Evolutionary conservation across 2,888 invertebrate species (phyloP), one percentile per base, ranked within the genome.

Genomic region (Andrena marginata): DNA sequence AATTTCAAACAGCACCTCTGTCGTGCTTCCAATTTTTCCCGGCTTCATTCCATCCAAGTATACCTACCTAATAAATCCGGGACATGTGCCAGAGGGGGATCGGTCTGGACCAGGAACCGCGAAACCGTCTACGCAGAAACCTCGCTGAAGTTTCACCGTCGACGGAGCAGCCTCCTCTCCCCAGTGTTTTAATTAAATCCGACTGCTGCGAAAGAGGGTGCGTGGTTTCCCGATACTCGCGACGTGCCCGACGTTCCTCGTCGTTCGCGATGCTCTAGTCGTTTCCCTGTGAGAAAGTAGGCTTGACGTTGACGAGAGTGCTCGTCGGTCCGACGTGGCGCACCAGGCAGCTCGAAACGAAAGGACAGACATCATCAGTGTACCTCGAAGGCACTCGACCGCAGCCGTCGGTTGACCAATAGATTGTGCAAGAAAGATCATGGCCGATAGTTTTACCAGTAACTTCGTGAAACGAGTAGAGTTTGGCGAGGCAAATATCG

Each of bases 131-230:
- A 3, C 48, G 26, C 63, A 23, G 42, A 7, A 56, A 2, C 56
- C 56, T 3, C 2, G 8, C 29, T 26, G 26, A 23, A 68, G 69
- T 49, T 73, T 31, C 51, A 8, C 8, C 56, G 33, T 54, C 62
- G 65, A 56, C 23, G 63, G 4, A 63, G 62, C 49, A 35, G 48
- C n/a, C 26, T 29, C n/a, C 63, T 8, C 29, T 56, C 54, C 29
- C 4, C 33, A 26, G 69, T 72, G 80, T 76, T 83, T 87, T 85
- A 87, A 87, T 87, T 87, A 85, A 85, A 85, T 87, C 73, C 79
- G 49, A 81, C 54, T 20, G 26, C 23, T 26, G 49, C 26, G 33
- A 48, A 13, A 51, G 31, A 56, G 69, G 56, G 49, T n/a, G 72
- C 23, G 42, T 16, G 63, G 63, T 65, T 77, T 74, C 64, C 35